Conservation (phyloP, 2,113 vertebrate genomes). For the Argyrosomus japonicus region DNA sequence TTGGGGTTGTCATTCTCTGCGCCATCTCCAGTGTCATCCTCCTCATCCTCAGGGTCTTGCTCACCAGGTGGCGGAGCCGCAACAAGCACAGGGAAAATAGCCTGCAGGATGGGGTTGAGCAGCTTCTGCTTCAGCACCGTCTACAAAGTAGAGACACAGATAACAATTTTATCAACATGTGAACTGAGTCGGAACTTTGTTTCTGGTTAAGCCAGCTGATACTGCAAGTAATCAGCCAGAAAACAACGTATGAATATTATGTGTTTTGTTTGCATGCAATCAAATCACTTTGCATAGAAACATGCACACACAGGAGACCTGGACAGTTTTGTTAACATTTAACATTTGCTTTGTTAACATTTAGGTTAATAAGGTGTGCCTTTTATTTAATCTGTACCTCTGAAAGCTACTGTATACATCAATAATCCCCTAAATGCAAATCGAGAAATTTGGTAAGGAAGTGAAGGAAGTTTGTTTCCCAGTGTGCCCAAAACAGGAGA, state of each 20-base stretch:
- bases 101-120: conserved; percentile 84
- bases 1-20: conserved; percentile 86
- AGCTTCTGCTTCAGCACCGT: conserved; percentile 89
- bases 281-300: too few relatives aligned
- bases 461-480: not conserved
- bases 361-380: too few relatives aligned
- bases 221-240: not conserved
- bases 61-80: conserved; percentile 86
- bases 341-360: not conserved
- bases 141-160: conserved; percentile 65
- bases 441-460: not conserved
- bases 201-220: not conserved
- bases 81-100: conserved; percentile 88
- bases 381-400: not conserved
- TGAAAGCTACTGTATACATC: not conserved
- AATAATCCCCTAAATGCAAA: not conserved
- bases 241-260: not conserved
- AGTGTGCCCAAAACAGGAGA: not conserved
- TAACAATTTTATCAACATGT: too few relatives aligned
- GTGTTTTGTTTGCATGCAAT: not conserved
- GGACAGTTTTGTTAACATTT: too few relatives aligned
- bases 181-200: not conserved
- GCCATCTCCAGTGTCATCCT: conserved; percentile 79
- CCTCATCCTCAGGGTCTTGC: conserved; percentile 89
- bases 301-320: too few relatives aligned